Evolutionary conservation across 2,888 invertebrate species (phyloP), one percentile per base, ranked within the genome.

Genomic region (Aethes cnicana): DNA sequence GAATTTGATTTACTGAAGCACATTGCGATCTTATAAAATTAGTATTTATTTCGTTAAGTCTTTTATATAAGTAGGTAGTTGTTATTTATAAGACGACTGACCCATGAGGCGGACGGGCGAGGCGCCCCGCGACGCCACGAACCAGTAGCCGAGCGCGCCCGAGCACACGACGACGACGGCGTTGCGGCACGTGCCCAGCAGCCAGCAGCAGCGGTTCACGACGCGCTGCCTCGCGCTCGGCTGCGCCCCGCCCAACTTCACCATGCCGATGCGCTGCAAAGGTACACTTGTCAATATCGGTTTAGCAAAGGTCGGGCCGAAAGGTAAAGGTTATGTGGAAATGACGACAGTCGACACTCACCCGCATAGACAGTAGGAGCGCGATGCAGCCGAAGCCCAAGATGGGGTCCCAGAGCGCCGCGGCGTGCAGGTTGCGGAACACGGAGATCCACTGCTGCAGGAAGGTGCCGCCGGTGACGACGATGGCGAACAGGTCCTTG

Each of bases 161-260:
- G 94, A 93, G 12, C 93, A 77, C 9, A 97, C 80, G n/a, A 97
- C 96, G 50, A 96, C 90, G 63, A 97, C 93, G 12, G 96, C 96
- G 81, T 97, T 97, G 56, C 97, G 91, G 8, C 95, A 94, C 1
- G 95, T 95, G 50, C 95, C 94, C 62, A 94, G 87, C 55, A 95
- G 79, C 95, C 96, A 96, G 61, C 95, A 74, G 2, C 91, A 71
- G 75, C 94, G 94, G 62, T 93, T 94, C 16, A 93, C 69, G 39
- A 92, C 74, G 57, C 88, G 90, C 66, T 93, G 93, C 2, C 86
- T 81, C 16, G 87, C 84, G n/a, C 90, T 90, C 25, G 89, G 90
- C 0, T 85, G 78, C n/a, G 84, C 81, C 54, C 90, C 88, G 0
- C 94, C 94, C 21, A 95, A 80, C 68, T 91, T 91, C 8, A 92